These are phyloP conservation scores for Polydrusus tereticollis DNA, from an alignment of 2,888 invertebrate genomes.

Conservation along the genomic window DNA sequence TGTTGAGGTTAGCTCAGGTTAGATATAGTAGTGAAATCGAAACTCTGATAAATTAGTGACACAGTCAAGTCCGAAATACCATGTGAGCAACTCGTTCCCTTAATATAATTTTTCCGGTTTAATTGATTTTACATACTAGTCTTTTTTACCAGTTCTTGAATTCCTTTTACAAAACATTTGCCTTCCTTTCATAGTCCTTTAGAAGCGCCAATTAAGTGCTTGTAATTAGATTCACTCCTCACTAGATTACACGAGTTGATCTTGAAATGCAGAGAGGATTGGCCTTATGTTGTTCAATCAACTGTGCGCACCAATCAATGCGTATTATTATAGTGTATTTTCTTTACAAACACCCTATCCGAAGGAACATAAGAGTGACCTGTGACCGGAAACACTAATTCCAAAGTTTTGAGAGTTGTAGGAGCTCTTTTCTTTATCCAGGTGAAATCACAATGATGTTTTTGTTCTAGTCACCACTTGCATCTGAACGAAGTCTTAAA, in stretches of 20 bases:
- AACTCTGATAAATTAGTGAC: background rate
- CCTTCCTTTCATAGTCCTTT: constrained; percentile 36
- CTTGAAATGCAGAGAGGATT: constrained; percentile 33
- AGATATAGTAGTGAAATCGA: background rate
- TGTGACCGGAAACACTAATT: background rate
- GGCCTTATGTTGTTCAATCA: constrained; percentile 29
- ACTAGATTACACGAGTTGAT: constrained; percentile 31
- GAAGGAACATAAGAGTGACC: no score
- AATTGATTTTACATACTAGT: no score
- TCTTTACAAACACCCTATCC: constrained; percentile 13
- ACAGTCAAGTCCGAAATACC: constrained; percentile 29
- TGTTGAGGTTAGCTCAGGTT: constrained; percentile 15
- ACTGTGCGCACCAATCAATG: constrained; percentile 18
- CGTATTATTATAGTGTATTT: constrained; percentile 13
- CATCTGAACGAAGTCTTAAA: constrained; percentile 30
- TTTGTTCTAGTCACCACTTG: constrained; percentile 31
- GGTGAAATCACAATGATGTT: constrained; percentile 26
- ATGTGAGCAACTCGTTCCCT: constrained; percentile 18
- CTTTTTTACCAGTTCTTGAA: constrained; percentile 29
- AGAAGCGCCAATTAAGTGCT: background rate
- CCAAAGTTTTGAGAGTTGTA: background rate
- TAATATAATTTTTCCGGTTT: constrained; percentile 32
- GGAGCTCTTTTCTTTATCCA: constrained; percentile 27
- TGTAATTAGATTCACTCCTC: constrained; percentile 27
- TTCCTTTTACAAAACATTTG: constrained; percentile 11